Conservation (phyloP, 2,888 invertebrate genomes). For the Drosophila nr. medialis region DNA sequence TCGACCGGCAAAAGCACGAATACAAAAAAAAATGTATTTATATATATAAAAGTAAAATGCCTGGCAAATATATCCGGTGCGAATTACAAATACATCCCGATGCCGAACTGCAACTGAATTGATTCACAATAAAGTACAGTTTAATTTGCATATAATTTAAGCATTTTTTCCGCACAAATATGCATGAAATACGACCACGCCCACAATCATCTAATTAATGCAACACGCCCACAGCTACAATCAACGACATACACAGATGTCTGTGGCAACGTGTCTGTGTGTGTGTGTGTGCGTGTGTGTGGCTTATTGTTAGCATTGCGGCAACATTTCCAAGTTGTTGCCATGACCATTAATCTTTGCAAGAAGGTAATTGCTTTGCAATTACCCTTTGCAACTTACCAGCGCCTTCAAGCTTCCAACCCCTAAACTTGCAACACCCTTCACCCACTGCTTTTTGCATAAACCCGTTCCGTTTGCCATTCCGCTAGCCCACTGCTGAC, state of each 20-base stretch:
- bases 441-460: conserved; percentile 6
- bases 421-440: background rate
- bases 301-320: conserved; percentile 74
- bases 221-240: conserved; percentile 34
- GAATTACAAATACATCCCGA: conserved; percentile 68
- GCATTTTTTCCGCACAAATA: conserved; percentile 33
- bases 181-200: conserved; percentile 57
- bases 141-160: conserved; percentile 63
- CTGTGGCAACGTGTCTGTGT: conserved; percentile 19
- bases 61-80: conserved; percentile 75
- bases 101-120: conserved; percentile 24
- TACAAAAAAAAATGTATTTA: background rate
- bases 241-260: conserved; percentile 7
- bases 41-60: conserved; percentile 20
- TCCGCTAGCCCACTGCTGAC: conserved; percentile 30
- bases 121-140: conserved; percentile 54
- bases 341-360: conserved; percentile 80
- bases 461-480: conserved; percentile 22
- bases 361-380: conserved; percentile 80
- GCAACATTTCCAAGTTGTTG: conserved; percentile 80
- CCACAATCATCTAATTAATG: conserved; percentile 62
- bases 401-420: background rate
- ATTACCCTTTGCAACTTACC: conserved; percentile 69
- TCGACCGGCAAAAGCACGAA: conserved; percentile 4
- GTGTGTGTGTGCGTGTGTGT: conserved; percentile 32